A percentile compares a stretch with the other conserved stretches of the same genome.
Evolutionary conservation across 2,888 invertebrate species (phyloP).

Genomic region (Archips crataeganus): DNA sequence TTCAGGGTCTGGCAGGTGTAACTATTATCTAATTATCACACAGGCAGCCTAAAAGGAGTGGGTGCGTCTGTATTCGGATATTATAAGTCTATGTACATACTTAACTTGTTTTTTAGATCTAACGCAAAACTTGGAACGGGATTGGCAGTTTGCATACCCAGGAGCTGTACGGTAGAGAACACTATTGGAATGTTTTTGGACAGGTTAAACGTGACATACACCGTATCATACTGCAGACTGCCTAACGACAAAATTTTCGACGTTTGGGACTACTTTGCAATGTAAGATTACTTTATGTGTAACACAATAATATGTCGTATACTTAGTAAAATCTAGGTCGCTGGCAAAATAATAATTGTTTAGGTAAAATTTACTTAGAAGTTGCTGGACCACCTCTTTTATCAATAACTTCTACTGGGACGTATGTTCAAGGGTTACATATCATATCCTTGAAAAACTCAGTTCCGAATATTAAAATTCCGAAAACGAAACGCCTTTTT

Average conservation of each 20-base stretch:
- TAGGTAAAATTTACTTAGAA: too few species aligned
- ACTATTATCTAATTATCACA: too few species aligned
- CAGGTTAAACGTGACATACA: constrained; percentile 29
- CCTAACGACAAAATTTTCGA: constrained; percentile 43
- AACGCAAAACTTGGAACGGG: neutral
- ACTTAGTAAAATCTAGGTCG: neutral
- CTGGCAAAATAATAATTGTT: too few species aligned
- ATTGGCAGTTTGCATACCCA: constrained; percentile 43
- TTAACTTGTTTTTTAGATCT: neutral
- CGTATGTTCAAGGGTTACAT: neutral
- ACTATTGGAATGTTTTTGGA: constrained; percentile 14
- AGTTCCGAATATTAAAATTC: too few species aligned
- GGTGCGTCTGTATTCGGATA: neutral
- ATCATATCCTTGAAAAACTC: neutral
- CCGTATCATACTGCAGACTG: constrained; percentile 41
- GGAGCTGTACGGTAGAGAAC: constrained; percentile 37
- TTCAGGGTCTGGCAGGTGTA: too few species aligned
- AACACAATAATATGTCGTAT: too few species aligned
- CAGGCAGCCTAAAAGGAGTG: too few species aligned
- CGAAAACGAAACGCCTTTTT: too few species aligned
- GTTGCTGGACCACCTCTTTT: neutral
- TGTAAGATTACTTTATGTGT: constrained; percentile 35
- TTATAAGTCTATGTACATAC: too few species aligned
- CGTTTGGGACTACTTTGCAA: constrained; percentile 42
- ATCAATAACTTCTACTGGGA: neutral